These are phyloP conservation scores for Tachysurus fulvidraco DNA, from an alignment of 2,113 vertebrate genomes.

Conservation along the genomic window DNA sequence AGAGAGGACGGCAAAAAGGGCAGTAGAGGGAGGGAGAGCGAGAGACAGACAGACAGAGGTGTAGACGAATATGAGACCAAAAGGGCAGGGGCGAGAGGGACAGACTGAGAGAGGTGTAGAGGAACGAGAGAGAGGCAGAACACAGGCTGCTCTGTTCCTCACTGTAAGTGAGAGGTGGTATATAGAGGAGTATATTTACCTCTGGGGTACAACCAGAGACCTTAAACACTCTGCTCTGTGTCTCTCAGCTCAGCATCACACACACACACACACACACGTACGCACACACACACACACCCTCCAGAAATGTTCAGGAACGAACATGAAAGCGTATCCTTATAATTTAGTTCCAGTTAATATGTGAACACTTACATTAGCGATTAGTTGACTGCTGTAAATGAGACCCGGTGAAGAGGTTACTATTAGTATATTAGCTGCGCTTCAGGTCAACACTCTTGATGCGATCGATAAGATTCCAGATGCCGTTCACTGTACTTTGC, in stretches of 20 bases:
- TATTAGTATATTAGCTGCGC: neutral
- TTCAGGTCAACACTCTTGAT: neutral
- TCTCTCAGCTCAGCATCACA: too few relatives aligned
- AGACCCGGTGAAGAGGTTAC: neutral
- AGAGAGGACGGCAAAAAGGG: too few relatives aligned
- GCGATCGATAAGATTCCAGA: neutral
- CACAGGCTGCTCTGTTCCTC: slow-evolving; percentile 33
- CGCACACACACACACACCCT: too few relatives aligned
- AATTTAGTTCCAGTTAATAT: neutral
- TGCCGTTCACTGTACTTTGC: neutral
- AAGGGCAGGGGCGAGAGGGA: neutral
- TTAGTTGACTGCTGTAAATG: neutral
- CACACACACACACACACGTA: too few relatives aligned
- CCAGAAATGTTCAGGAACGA: too few relatives aligned
- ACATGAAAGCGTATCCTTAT: neutral
- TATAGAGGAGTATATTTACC: neutral
- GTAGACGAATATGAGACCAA: neutral
- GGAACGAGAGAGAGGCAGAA: neutral
- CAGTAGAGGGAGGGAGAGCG: neutral
- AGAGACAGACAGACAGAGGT: neutral
- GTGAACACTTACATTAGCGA: neutral
- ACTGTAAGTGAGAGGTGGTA: neutral
- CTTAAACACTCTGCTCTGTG: slow-evolving; percentile 35
- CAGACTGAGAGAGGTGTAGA: neutral
- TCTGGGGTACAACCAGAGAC: neutral